Evolutionary conservation across 2,888 invertebrate species (phyloP), one percentile per base, ranked within the genome.

Genomic region (Drosophila seclusa): DNA sequence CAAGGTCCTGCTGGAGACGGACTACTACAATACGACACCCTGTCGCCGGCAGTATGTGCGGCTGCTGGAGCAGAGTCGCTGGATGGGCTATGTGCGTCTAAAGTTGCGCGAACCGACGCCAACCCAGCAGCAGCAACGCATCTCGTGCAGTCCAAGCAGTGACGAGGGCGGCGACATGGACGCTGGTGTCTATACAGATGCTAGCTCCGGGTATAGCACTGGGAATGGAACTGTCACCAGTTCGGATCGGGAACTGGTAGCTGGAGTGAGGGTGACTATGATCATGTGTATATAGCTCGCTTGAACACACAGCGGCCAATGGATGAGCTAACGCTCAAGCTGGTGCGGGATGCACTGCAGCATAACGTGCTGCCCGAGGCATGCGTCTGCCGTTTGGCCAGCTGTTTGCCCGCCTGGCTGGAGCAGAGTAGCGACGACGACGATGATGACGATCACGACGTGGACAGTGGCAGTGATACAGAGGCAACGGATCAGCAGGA

Each of bases 221-320:
- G 86, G 81, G 38, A 69, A 64, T 2, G 81, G 78, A 10, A 73
- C 40, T 0, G 65, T 42, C 18, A 70, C 72, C 18, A 66, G 68
- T 13, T 66, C 73, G 0, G 83, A 11, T 70, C 79, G 0, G 24
- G 24, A 4, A 27, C 32, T 45, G 16, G 57, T 27, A 70, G 69
- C 54, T 68, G 82, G 73, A 18, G 49, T 11, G 78, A 78, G 40
- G 70, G 68, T 2, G 91, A 91, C 54, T 92, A 92, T n/a, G 93
- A 93, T 73, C 96, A 96, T 89, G 94, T 95, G 0, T 95, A 95
- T 13, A 95, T 96, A 68, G 94, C 94, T 3, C 94, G 94, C 68
- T 92, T 94, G 42, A 94, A 95, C 61, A 95, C 95, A 2, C 95
- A 95, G 29, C 94, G 94, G 83, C 94, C 94, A 58, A 84, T 96